Conservation (phyloP, 2,888 invertebrate species). For the Acleris emargana region DNA sequence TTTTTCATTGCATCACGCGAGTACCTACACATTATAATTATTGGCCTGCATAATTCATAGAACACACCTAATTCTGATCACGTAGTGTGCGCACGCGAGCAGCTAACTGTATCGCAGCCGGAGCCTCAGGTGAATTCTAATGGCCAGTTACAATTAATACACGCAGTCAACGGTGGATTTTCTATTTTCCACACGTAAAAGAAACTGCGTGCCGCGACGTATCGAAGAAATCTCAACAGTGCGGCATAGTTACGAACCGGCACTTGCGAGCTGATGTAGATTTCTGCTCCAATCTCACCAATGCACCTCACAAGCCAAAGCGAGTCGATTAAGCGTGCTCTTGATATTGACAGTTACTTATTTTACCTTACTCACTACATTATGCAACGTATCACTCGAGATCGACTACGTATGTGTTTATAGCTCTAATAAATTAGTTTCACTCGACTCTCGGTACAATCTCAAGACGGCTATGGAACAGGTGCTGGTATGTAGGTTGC, state of each 20-base stretch:
- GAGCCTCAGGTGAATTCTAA: conserved; percentile 77
- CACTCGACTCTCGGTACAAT: conserved; percentile 16
- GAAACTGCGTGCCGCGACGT: conserved; percentile 74
- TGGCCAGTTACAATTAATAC: conserved; percentile 77
- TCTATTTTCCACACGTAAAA: conserved; percentile 84
- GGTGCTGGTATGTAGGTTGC: conserved; percentile 51
- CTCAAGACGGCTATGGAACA: conserved; percentile 41
- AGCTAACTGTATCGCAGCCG: conserved; percentile 74
- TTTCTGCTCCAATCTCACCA: conserved; percentile 12
- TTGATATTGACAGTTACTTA: conserved; percentile 14
- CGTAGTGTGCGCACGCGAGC: conserved; percentile 72
- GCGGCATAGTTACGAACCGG: conserved; percentile 47
- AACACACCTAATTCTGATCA: conserved; percentile 70
- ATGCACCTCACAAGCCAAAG: background rate
- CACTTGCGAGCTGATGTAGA: conserved; percentile 15
- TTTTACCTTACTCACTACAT: conserved; percentile 12
- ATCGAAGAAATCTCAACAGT: conserved; percentile 72
- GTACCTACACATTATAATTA: conserved; percentile 52
- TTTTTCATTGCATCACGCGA: conserved; percentile 59
- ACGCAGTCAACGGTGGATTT: conserved; percentile 82
- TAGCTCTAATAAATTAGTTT: conserved; percentile 15
- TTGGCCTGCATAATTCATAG: conserved; percentile 51
- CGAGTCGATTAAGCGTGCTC: background rate
- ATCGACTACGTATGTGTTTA: conserved; percentile 14
- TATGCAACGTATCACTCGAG: conserved; percentile 25